Conservation (phyloP, 2,797 vertebrate genomes). For the Remorina albescens region DNA sequence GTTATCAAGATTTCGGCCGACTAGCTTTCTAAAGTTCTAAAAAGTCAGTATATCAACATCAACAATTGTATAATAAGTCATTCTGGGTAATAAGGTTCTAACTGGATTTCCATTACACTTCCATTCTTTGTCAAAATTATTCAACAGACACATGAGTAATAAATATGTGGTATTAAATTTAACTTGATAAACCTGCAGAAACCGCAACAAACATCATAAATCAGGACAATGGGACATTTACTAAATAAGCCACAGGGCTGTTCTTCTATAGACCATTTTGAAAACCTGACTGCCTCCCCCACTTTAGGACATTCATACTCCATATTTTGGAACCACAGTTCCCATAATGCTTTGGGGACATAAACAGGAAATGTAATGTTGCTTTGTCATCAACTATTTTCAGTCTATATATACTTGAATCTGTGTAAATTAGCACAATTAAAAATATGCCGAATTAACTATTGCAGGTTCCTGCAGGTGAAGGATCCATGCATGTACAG, state of each 20-base stretch:
- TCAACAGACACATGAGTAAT: no score
- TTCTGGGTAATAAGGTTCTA: neutral
- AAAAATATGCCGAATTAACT: neutral
- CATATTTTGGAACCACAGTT: neutral
- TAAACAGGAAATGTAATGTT: neutral
- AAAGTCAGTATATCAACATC: no score
- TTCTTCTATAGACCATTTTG: no score
- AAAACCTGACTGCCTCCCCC: neutral
- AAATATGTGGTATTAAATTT: neutral
- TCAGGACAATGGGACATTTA: no score
- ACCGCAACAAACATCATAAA: no score
- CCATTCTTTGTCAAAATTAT: no score
- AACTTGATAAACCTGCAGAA: neutral
- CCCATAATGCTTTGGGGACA: constrained; percentile 12
- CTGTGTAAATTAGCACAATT: neutral
- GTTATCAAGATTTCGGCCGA: no score
- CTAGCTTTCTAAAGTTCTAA: neutral
- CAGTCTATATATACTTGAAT: neutral
- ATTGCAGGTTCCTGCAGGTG: neutral
- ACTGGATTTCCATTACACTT: neutral
- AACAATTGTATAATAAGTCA: neutral
- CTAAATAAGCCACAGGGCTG: no score
- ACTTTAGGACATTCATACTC: no score
- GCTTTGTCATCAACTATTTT: neutral
- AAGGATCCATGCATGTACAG: fast-evolving